Percentiles rank a stretch among this genome's conserved stretches.
phyloP scores from a whole-genome alignment of 1,140 invertebrate genomes.

The Neodiprion lecontei region DNA sequence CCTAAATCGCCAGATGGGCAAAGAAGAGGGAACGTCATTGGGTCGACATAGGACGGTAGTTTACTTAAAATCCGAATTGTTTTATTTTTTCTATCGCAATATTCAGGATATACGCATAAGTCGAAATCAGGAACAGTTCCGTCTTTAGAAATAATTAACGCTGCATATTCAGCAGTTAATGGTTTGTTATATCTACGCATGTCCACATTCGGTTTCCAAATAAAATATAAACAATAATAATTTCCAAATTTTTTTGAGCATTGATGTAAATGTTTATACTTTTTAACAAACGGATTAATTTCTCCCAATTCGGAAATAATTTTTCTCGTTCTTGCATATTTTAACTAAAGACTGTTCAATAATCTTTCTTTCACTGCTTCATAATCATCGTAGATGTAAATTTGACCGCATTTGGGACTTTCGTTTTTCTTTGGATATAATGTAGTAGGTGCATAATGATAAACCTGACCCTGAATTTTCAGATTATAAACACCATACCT shows the following conservation, averaged over 20 bases:
- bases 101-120: not conserved
- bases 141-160: not conserved
- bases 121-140: not conserved
- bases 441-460: not conserved
- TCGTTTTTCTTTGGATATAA: not conserved
- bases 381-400: not conserved
- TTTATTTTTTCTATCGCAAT: too few relatives aligned
- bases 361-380: not conserved
- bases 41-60: too few relatives aligned
- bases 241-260: constrained; percentile 4
- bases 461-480: too few relatives aligned
- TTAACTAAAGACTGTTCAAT: too few relatives aligned
- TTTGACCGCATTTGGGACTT: not conserved
- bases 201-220: not conserved
- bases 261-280: not conserved
- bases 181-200: not conserved
- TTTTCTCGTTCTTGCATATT: too few relatives aligned
- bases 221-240: not conserved
- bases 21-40: too few relatives aligned
- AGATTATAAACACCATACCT: too few relatives aligned
- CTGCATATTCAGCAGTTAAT: not conserved
- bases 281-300: not conserved
- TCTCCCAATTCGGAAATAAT: not conserved
- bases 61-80: too few relatives aligned
- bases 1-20: too few relatives aligned